Conservation (phyloP, 2,113 vertebrate species). For the Mungos mungo region DNA sequence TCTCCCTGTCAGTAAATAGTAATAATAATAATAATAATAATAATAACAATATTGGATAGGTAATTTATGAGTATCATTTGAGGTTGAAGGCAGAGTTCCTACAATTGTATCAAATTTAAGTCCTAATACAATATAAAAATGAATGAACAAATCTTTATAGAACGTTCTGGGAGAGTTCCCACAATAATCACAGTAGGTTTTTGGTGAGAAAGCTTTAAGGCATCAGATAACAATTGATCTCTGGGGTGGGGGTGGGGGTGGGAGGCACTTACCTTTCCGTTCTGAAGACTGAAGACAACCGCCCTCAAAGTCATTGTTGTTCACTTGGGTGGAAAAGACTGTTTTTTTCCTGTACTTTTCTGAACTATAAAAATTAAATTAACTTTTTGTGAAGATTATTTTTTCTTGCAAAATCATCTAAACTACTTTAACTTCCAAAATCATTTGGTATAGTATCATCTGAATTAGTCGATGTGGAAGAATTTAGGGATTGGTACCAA, state of each 20-base stretch:
- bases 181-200: not conserved
- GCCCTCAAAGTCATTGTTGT: not conserved
- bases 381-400: not conserved
- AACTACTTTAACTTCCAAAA: not conserved
- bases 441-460: not conserved
- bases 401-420: not conserved
- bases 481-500: not conserved
- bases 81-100: not conserved
- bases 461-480: not conserved
- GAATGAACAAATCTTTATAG: not conserved
- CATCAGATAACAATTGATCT: not conserved
- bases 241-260: no score
- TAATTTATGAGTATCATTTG: not conserved
- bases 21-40: not conserved
- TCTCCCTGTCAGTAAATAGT: not conserved
- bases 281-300: slow-evolving; percentile 1
- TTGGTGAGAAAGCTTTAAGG: not conserved
- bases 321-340: not conserved
- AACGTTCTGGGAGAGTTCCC: not conserved
- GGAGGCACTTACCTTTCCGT: not conserved
- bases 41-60: not conserved
- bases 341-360: not conserved
- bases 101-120: not conserved
- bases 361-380: not conserved
- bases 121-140: not conserved